Base-by-base conservation (phyloP, 37 sponge, comb jelly and placozoan genomes). In the Petrosia ficiformis region DNA sequence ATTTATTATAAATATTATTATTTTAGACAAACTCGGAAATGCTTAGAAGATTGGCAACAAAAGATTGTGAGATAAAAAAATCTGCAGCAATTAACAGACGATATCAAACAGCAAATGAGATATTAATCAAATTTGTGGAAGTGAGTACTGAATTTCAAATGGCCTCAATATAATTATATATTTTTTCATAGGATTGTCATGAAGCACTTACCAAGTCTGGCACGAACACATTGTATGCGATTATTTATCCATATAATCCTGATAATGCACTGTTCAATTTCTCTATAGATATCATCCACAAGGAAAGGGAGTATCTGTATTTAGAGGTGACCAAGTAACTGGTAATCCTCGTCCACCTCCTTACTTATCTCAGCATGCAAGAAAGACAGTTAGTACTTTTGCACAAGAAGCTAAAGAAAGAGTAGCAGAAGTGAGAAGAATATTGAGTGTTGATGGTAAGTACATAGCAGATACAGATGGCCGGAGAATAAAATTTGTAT, bases 291-390 rank as follows among this genome's bases (percentile, higher is more conserved):
- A 79, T 67, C 81, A 89, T 68, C 81, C 77, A 19, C 77, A 80
- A 34, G 90, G 90, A 0, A 76, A 74, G 21, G 91, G 91, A 14
- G 70, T 73, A 37, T 79, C 83, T n/a, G 87, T 75, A 44, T 54
- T 44, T 30, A 35, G 83, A 33, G 91, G 91, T 16, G 86, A 91
- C 41, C 78, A 71, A 28, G 83, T 91, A 1, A 82, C 86, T 16
- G 91, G 91, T 5, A 91, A 91, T 57, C 91, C 91, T 2, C 70
- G 91, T 0, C 91, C 91, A 24, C 91, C 91, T 28, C 86, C 77
- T 54, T 90, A 81, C 71, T 65, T 90, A 34, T 73, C 91, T 29
- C 71, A 81, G 39, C 86, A 90, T 71, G 79, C 91, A 31, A 80
- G 77, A 42, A 29, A 63, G 57, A 85, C 91, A 4, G 52, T 70